A percentile compares a stretch with the other conserved stretches of the same genome.
These are phyloP conservation scores for Psammodynastes pulverulentus DNA, from an alignment of 2,113 vertebrate species.

Conservation along the genomic window DNA sequence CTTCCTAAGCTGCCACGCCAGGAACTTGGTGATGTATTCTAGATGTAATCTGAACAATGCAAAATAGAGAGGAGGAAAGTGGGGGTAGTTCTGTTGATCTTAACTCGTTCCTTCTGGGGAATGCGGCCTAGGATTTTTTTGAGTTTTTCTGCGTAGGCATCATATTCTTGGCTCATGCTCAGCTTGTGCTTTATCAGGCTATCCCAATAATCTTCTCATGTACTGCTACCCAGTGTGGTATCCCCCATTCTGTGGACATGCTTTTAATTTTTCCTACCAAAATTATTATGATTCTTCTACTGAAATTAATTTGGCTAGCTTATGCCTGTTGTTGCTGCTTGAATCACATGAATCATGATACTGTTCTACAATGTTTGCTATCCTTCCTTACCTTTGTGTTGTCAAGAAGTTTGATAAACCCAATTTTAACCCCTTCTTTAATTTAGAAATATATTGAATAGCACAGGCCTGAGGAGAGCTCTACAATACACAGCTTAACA, in stretches of 20 bases:
- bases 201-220: background rate
- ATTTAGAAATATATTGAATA: background rate
- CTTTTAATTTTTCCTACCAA: background rate
- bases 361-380: background rate
- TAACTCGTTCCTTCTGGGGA: background rate
- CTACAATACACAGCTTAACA: background rate
- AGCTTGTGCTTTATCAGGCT: background rate
- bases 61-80: background rate
- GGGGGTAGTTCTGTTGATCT: background rate
- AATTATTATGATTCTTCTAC: background rate
- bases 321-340: background rate
- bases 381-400: background rate
- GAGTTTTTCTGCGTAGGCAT: background rate
- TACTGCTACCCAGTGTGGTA: background rate
- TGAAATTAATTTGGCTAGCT: background rate
- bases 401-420: background rate
- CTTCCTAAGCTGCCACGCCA: background rate
- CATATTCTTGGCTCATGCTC: background rate
- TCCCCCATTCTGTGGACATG: background rate
- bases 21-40: background rate
- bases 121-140: background rate
- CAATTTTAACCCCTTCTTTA: background rate
- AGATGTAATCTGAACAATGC: background rate
- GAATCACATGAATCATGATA: too few species aligned
- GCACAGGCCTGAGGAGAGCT: background rate